Percentiles rank a stretch among this genome's conserved stretches.
phyloP scores from a whole-genome alignment of 2,888 invertebrate species.

The Sylvicola fuscatus region DNA sequence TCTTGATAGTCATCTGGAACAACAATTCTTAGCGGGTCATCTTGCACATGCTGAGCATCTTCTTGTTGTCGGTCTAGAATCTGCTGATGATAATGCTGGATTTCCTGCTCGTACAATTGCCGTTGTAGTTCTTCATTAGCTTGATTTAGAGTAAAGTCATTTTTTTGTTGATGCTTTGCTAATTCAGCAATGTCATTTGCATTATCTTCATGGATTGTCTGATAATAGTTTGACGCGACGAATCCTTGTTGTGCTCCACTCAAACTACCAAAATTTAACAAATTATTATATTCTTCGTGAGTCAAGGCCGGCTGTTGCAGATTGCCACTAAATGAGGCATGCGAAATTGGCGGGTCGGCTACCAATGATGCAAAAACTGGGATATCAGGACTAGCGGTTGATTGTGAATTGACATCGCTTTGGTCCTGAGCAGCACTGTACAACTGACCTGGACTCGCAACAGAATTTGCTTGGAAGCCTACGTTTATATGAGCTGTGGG shows the following conservation, averaged over 20 bases:
- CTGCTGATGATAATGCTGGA: constrained; percentile 14
- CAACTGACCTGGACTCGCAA: constrained; percentile 23
- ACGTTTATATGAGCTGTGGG: not conserved
- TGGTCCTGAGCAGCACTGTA: constrained; percentile 9
- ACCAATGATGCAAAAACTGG: not conserved
- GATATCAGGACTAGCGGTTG: not conserved
- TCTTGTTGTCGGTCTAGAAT: constrained; percentile 19
- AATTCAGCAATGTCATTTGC: constrained; percentile 3
- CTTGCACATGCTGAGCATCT: constrained; percentile 18
- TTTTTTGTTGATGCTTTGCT: constrained; percentile 7
- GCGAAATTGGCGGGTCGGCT: constrained; percentile 10
- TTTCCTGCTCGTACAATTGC: constrained; percentile 8
- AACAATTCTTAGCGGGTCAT: constrained; percentile 26
- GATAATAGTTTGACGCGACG: constrained; percentile 21
- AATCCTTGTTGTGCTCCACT: constrained; percentile 17
- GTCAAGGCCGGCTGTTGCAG: constrained; percentile 16
- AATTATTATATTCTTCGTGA: constrained; percentile 6
- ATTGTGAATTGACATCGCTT: not conserved
- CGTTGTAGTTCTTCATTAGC: constrained; percentile 16
- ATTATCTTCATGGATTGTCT: constrained; percentile 4
- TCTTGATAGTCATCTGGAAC: constrained; percentile 24
- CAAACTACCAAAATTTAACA: constrained; percentile 7
- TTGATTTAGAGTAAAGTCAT: constrained; percentile 13
- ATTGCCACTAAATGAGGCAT: constrained; percentile 18
- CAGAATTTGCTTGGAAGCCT: constrained; percentile 5